These are phyloP conservation scores for Amphipyra berbera DNA, from an alignment of 2,888 invertebrate species.

Conservation along the genomic window DNA sequence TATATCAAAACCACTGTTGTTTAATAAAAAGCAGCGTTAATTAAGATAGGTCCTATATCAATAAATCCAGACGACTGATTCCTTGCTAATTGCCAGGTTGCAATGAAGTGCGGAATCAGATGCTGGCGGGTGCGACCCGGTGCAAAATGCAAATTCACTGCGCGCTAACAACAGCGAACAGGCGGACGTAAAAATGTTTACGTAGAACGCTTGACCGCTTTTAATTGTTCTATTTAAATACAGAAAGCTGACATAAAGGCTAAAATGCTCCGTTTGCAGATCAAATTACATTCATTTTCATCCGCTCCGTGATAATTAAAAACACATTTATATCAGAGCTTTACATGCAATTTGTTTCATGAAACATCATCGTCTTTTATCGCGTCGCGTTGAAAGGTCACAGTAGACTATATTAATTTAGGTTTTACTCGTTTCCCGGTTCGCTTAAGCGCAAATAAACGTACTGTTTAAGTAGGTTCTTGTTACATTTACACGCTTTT, in stretches of 20 bases:
- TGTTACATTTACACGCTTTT: slow-evolving; percentile 11
- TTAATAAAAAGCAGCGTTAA: slow-evolving; percentile 66
- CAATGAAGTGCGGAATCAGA: slow-evolving; percentile 76
- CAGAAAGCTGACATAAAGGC: slow-evolving; percentile 66
- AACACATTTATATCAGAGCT: slow-evolving; percentile 72
- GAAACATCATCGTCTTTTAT: slow-evolving; percentile 62
- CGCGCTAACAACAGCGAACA: slow-evolving; percentile 61
- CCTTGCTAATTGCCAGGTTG: slow-evolving; percentile 82
- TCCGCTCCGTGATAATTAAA: slow-evolving; percentile 73
- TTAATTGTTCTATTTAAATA: slow-evolving; percentile 80
- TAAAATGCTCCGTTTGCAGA: slow-evolving; percentile 68
- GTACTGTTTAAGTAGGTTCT: slow-evolving; percentile 14
- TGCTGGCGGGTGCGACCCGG: slow-evolving; percentile 63
- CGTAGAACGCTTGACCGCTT: slow-evolving; percentile 74
- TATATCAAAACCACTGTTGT: slow-evolving; percentile 29
- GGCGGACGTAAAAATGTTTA: slow-evolving; percentile 78
- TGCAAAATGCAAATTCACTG: slow-evolving; percentile 74
- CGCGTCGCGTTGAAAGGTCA: slow-evolving; percentile 31
- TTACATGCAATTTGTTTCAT: slow-evolving; percentile 63
- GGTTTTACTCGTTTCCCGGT: slow-evolving; percentile 18
- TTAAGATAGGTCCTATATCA: slow-evolving; percentile 78
- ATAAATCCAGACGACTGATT: slow-evolving; percentile 79
- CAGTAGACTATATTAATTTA: slow-evolving; percentile 23
- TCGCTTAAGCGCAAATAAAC: slow-evolving; percentile 13
- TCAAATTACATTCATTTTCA: slow-evolving; percentile 72